These are phyloP conservation scores for Drosophila gaucha DNA, from an alignment of 2,888 invertebrate species.

Conservation along the genomic window DNA sequence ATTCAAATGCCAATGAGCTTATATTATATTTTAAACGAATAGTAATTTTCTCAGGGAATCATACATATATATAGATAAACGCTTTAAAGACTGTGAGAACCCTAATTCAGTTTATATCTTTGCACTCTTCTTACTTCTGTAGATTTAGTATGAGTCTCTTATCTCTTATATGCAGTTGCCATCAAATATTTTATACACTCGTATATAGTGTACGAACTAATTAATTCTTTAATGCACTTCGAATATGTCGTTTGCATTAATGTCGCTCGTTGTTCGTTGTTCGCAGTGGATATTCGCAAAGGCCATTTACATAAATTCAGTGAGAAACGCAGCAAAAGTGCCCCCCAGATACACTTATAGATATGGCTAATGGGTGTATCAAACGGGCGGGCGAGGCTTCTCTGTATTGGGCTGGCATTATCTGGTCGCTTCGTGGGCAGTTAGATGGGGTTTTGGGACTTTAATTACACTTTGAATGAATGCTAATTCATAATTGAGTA, in stretches of 20 bases:
- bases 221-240: conserved; percentile 77
- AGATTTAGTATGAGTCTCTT: background rate
- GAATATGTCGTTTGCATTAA: conserved; percentile 54
- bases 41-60: too few relatives aligned
- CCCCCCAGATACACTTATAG: conserved; percentile 30
- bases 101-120: too few relatives aligned
- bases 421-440: conserved; percentile 20
- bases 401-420: conserved; percentile 11
- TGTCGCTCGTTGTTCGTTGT: conserved; percentile 10
- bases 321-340: conserved; percentile 21
- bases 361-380: conserved; percentile 68
- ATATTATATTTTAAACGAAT: too few relatives aligned
- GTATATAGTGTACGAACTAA: conserved; percentile 50
- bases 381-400: conserved; percentile 6
- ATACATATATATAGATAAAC: too few relatives aligned
- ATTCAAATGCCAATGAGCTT: too few relatives aligned
- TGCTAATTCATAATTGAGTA: conserved; percentile 81
- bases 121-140: too few relatives aligned
- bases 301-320: conserved; percentile 61
- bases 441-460: conserved; percentile 48
- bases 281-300: conserved; percentile 39
- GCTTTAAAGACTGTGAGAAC: too few relatives aligned
- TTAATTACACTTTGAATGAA: conserved; percentile 82
- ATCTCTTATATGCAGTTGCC: background rate
- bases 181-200: conserved; percentile 13